A percentile compares a stretch with the other conserved stretches of the same genome.
Evolutionary conservation across 2,113 vertebrate species (phyloP).

Genomic region (Solenodon paradoxus): DNA sequence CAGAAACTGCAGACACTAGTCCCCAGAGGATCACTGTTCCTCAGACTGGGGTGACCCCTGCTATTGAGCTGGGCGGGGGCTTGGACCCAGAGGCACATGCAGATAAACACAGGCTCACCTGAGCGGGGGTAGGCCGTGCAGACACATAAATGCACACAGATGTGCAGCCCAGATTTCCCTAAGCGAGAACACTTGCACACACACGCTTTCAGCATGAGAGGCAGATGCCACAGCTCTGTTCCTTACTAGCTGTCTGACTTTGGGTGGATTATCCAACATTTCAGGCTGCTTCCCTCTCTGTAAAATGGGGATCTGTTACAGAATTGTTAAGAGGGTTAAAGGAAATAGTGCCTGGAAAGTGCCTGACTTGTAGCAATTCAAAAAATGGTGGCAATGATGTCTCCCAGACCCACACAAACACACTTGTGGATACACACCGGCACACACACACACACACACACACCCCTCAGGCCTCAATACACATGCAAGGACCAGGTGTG

Average conservation of each 20-base stretch:
- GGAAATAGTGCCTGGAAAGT: neutral
- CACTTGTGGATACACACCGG: no score
- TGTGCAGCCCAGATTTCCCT: neutral
- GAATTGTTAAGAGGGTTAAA: neutral
- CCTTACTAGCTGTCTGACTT: neutral
- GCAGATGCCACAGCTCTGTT: no score
- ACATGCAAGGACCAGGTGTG: neutral
- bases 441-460: neutral
- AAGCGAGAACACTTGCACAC: neutral
- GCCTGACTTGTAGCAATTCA: neutral
- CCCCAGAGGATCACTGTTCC: neutral
- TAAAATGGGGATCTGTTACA: neutral
- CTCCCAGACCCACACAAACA: neutral
- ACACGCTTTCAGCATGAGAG: neutral
- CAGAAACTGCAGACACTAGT: neutral
- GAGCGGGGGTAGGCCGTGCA: neutral
- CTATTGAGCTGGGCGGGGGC: neutral
- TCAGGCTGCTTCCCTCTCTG: neutral
- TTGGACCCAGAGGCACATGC: neutral
- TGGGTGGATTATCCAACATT: neutral
- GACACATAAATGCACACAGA: neutral
- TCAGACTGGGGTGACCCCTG: neutral
- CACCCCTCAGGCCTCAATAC: neutral
- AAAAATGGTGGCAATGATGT: neutral
- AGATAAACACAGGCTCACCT: fast-evolving